phyloP scores from a whole-genome alignment of 2,113 vertebrate genomes.

The Chlamydotis undulata region DNA sequence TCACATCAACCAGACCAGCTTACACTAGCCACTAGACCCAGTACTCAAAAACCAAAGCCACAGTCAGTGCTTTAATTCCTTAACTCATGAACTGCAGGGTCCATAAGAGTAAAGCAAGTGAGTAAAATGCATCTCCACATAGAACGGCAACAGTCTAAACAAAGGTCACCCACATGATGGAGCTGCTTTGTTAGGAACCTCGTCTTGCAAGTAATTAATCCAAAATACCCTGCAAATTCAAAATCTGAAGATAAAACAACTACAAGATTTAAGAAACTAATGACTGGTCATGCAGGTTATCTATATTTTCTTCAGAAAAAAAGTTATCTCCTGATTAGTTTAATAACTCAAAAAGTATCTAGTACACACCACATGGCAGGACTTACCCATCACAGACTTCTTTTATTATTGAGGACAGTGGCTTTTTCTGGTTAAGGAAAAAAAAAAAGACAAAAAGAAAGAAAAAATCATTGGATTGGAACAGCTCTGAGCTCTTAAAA shows the following conservation, averaged over 20 bases:
- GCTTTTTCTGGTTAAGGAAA: conserved; percentile 88
- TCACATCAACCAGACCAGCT: background rate
- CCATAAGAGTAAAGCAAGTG: rapidly evolving
- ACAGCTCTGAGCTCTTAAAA: background rate
- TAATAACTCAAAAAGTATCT: background rate
- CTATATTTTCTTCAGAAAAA: background rate
- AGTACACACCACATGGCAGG: background rate
- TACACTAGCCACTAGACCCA: background rate
- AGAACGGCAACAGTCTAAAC: background rate
- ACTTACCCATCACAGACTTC: conserved; percentile 99
- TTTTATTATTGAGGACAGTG: conserved; percentile 95
- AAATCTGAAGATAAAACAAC: background rate
- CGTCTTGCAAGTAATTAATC: background rate
- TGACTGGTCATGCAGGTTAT: background rate
- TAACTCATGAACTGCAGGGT: background rate
- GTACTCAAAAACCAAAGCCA: background rate
- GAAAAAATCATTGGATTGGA: conserved; percentile 14
- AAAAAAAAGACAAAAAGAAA: background rate
- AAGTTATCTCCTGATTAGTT: background rate
- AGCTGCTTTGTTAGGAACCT: background rate
- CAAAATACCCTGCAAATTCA: background rate
- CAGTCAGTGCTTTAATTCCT: background rate
- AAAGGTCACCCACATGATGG: background rate
- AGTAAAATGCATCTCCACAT: background rate
- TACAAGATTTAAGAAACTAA: background rate